Conservation (phyloP, 2,113 vertebrate species). For the Murina feae region DNA sequence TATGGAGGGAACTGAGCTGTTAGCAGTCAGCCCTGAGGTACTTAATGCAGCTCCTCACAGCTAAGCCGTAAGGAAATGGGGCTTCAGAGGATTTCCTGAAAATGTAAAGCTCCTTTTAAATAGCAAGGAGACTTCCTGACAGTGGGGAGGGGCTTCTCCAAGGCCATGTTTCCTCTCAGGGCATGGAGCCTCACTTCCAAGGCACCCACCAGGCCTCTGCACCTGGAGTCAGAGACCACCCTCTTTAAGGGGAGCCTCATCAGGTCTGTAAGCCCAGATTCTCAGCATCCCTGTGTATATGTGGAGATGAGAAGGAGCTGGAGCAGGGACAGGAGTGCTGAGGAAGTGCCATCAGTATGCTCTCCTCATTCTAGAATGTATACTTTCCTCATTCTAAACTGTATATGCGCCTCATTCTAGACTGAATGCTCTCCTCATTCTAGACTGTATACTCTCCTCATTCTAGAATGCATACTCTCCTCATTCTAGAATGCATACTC, state of each 20-base stretch:
- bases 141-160: neutral
- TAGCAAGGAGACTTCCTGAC: neutral
- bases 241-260: neutral
- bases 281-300: neutral
- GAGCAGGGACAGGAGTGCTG: neutral
- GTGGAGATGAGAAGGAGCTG: neutral
- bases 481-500: too few species aligned
- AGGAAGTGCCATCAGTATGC: neutral
- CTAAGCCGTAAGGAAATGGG: neutral
- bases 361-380: neutral
- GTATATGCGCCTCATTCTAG: neutral
- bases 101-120: conserved; percentile 40
- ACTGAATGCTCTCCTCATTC: too few species aligned
- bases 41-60: neutral
- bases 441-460: too few species aligned
- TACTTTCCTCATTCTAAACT: neutral
- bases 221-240: neutral
- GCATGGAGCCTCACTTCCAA: neutral
- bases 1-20: neutral
- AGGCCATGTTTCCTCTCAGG: neutral
- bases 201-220: neutral
- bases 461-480: too few species aligned
- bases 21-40: neutral
- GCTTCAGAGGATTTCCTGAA: conserved; percentile 31
- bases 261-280: neutral